A percentile compares a stretch with the other conserved stretches of the same genome.
phyloP scores from a whole-genome alignment of 2,113 vertebrate species.

The Triplophysa dalaica region DNA sequence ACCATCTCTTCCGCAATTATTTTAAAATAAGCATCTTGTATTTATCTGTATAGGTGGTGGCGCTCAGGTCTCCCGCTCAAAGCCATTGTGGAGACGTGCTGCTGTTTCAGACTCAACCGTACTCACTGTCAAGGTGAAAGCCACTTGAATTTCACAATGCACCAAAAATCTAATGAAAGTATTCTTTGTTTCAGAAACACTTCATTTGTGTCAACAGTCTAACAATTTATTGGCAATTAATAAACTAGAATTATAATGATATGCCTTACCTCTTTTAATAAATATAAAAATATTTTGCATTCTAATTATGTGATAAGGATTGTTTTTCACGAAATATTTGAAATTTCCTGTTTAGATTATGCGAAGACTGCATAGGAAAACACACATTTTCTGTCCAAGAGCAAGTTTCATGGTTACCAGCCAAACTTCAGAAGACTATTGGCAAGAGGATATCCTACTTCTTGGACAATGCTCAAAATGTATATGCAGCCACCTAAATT shows the following conservation, averaged over 20 bases:
- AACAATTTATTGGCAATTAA: not conserved
- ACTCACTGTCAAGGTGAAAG: constrained; percentile 86
- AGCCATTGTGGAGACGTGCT: constrained; percentile 85
- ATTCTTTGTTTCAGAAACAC: not conserved
- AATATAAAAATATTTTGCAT: not conserved
- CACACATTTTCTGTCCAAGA: constrained; percentile 72
- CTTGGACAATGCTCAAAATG: constrained; percentile 58
- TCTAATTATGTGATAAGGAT: not conserved
- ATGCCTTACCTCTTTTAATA: not conserved
- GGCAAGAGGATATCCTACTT: constrained; percentile 86
- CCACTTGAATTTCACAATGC: not conserved
- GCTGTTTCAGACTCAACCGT: constrained; percentile 91
- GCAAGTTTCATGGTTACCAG: constrained; percentile 79
- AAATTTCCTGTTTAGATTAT: constrained; percentile 70
- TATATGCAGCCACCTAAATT: not conserved
- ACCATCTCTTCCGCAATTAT: too few relatives aligned
- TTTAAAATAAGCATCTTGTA: too few relatives aligned
- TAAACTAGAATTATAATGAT: not conserved
- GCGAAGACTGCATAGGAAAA: constrained; percentile 85
- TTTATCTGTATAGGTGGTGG: constrained; percentile 56
- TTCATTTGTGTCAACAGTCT: not conserved
- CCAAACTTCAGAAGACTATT: constrained; percentile 77
- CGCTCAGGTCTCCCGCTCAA: constrained; percentile 62
- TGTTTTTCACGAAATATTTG: not conserved
- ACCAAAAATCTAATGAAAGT: not conserved